A percentile compares a stretch with the other conserved stretches of the same genome.
Conservation (phyloP, 1,140 invertebrate genomes). For the Pseudomyrmex cubaensis region DNA sequence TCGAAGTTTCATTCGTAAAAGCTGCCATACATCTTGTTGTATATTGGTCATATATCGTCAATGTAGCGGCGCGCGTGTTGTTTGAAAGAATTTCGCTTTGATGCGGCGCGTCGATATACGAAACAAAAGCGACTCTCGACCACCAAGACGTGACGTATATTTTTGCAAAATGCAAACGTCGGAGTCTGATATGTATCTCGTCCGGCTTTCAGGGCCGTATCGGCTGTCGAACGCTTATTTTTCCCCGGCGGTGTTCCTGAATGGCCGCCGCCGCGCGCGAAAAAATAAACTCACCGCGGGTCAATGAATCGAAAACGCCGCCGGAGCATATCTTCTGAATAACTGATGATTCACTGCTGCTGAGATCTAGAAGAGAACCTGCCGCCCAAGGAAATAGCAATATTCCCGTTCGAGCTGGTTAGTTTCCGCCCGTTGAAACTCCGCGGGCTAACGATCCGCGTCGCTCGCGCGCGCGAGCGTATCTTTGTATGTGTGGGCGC, state of each 20-base stretch:
- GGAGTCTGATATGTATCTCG: neutral
- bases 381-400: neutral
- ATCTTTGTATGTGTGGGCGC: too few relatives aligned
- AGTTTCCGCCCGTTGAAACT: neutral
- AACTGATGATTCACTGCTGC: conserved; percentile 40
- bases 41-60: conserved; percentile 11
- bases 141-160: neutral
- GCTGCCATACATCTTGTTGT: conserved; percentile 13
- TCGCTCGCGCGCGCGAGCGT: neutral
- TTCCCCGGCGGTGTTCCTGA: conserved; percentile 51
- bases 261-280: conserved; percentile 16
- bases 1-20: conserved; percentile 8
- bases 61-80: neutral
- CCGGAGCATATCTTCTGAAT: conserved; percentile 15
- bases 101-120: conserved; percentile 16
- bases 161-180: conserved; percentile 39
- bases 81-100: conserved; percentile 45
- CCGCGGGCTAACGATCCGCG: neutral
- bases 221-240: conserved; percentile 49
- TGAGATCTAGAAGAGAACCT: neutral
- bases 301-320: conserved; percentile 48
- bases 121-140: conserved; percentile 11
- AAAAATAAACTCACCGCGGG: neutral
- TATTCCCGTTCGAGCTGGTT: conserved; percentile 15
- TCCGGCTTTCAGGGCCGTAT: conserved; percentile 24